Evolutionary conservation across 23 tunicate genomes (phyloP).

Genomic region (Ciona savignyi): DNA sequence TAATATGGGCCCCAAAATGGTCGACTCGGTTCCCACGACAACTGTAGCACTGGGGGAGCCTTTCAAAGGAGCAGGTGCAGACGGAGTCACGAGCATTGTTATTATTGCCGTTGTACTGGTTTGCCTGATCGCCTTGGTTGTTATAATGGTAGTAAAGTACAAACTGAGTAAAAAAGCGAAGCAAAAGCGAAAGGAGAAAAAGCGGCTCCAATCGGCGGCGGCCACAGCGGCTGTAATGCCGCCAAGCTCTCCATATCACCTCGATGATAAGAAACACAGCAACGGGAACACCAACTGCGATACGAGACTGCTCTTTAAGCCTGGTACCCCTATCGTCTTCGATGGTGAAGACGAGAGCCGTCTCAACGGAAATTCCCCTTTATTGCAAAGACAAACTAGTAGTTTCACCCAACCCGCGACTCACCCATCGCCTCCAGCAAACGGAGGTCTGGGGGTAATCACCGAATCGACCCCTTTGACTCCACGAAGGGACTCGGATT

Average conservation of each 20-base stretch:
- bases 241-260: constrained; percentile 7
- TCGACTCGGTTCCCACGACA: not conserved
- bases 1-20: not conserved
- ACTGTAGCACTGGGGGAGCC: not conserved
- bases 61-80: constrained; percentile 10
- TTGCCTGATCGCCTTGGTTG: constrained; percentile 37
- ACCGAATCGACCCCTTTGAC: constrained; percentile 28
- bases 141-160: constrained; percentile 36
- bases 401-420: constrained; percentile 6
- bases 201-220: constrained; percentile 1
- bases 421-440: not conserved
- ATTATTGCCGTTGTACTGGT: constrained; percentile 47
- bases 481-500: not conserved
- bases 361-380: constrained; percentile 10
- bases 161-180: constrained; percentile 6
- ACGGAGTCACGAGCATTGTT: constrained; percentile 30
- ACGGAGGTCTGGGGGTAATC: constrained; percentile 10
- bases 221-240: constrained; percentile 15
- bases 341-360: constrained; percentile 42
- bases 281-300: not conserved
- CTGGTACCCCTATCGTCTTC: constrained; percentile 55
- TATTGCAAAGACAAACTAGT: constrained; percentile 11
- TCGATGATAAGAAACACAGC: not conserved
- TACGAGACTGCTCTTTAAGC: constrained; percentile 17
- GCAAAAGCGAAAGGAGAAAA: constrained; percentile 22